Conservation (phyloP, 2,888 invertebrate genomes). For the Drosophila lacicola region DNA sequence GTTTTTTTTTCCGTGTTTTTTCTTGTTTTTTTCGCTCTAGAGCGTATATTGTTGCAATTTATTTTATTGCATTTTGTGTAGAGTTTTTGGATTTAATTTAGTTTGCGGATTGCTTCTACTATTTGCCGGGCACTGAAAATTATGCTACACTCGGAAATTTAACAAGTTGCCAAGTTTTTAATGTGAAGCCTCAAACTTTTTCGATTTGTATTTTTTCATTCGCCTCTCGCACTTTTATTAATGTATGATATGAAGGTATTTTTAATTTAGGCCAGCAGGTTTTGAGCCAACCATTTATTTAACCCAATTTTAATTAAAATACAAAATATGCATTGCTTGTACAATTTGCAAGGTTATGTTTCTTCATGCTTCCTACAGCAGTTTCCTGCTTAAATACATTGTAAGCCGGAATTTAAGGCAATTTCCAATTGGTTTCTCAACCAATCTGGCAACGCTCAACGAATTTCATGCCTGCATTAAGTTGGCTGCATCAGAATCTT, state of each 20-base stretch:
- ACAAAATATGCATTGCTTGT: not conserved
- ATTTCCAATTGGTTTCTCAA: not conserved
- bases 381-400: not conserved
- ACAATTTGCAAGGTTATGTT: too few relatives aligned
- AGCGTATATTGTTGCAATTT: conserved; percentile 78
- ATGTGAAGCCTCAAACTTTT: conserved; percentile 70
- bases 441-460: conserved; percentile 1
- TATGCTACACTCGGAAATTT: conserved; percentile 52
- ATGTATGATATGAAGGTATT: conserved; percentile 26
- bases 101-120: conserved; percentile 51
- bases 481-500: not conserved
- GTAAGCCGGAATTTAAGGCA: not conserved
- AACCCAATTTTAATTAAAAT: conserved; percentile 6
- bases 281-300: not conserved
- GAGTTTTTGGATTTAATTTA: conserved; percentile 72
- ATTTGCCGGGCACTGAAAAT: conserved; percentile 40
- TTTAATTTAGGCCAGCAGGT: not conserved
- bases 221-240: conserved; percentile 23
- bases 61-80: conserved; percentile 78
- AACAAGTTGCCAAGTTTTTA: conserved; percentile 77
- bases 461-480: conserved; percentile 3
- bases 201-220: conserved; percentile 62
- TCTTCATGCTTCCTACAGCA: not conserved
- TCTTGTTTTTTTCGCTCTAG: conserved; percentile 10
- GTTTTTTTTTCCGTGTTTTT: conserved; percentile 26